Evolutionary conservation across 2,888 invertebrate genomes (phyloP), one percentile per base, ranked within the genome.

Genomic region (Drosophila imparisetae): DNA sequence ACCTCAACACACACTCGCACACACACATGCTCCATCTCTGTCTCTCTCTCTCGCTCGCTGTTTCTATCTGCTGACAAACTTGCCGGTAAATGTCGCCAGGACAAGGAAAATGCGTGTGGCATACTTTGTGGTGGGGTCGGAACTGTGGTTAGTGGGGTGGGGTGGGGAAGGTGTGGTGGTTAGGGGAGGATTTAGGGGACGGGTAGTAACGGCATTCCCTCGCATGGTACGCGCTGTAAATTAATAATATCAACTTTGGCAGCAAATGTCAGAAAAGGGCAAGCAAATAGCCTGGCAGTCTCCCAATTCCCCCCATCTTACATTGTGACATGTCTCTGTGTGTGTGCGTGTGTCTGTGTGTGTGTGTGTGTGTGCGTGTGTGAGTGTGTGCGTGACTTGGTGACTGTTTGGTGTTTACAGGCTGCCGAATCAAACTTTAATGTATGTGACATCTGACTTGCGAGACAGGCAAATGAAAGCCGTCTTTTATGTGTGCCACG

Each of bases 221-320:
- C 53, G 49, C 67, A 40, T 63, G 81, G 48, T 70, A 78, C 75
- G 72, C 75, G 75, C 73, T 83, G 75, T 83, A 83, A 83, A 86
- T 83, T 86, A 83, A 83, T 83, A 83, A 86, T 83, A 83, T 83
- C 84, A 83, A 81, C 81, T 86, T 83, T 82, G 81, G 78, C 81
- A 82, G 81, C 81, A 78, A 81, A 82, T 82, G 79, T 84, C 81
- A 82, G 68, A 75, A 81, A 81, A 84, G 85, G 82, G 85, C 84
- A 82, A 78, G 84, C 70, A 72, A 77, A 83, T 75, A 75, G 67
- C 65, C 45, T 55, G 52, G 29, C 72, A 42, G 24, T 30, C 78
- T 32, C 24, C 55, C 55, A 5, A 24, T 24, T 18, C 10, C 10
- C 29, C 38, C 15, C 1, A 27, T 11, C 32, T 27, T 57, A 10